Evolutionary conservation across 92 coral and sea anemone species (phyloP).

Genomic region (Porites divaricata): DNA sequence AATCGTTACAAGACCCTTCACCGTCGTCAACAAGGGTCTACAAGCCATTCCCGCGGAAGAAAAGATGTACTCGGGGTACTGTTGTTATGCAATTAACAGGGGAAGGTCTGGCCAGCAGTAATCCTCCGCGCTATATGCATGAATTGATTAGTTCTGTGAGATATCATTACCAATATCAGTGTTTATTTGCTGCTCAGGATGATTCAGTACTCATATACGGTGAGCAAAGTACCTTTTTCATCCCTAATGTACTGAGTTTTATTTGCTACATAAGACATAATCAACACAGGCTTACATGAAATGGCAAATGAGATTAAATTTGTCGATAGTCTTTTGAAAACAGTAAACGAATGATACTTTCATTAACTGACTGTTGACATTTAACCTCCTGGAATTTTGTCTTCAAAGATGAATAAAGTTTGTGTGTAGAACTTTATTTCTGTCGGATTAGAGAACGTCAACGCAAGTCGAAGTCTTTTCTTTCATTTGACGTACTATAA

Average conservation of each 20-base stretch:
- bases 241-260: neutral
- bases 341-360: no score
- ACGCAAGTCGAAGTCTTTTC: no score
- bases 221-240: constrained; percentile 24
- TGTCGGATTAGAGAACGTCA: no score
- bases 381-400: no score
- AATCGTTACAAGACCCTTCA: neutral
- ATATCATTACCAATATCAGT: constrained; percentile 71
- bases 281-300: neutral
- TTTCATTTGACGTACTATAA: no score
- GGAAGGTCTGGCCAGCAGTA: constrained; percentile 67
- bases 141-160: constrained; percentile 56
- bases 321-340: no score
- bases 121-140: constrained; percentile 56
- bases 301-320: no score
- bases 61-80: constrained; percentile 26
- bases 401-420: no score
- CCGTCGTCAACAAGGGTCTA: constrained; percentile 48
- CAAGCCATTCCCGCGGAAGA: constrained; percentile 58
- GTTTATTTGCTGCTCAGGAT: constrained; percentile 68
- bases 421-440: no score
- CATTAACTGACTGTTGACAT: no score
- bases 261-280: neutral
- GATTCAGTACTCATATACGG: constrained; percentile 71
- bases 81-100: constrained; percentile 73